Base-by-base conservation (phyloP, 2,888 invertebrate genomes). In the Drosophila barbarae region DNA sequence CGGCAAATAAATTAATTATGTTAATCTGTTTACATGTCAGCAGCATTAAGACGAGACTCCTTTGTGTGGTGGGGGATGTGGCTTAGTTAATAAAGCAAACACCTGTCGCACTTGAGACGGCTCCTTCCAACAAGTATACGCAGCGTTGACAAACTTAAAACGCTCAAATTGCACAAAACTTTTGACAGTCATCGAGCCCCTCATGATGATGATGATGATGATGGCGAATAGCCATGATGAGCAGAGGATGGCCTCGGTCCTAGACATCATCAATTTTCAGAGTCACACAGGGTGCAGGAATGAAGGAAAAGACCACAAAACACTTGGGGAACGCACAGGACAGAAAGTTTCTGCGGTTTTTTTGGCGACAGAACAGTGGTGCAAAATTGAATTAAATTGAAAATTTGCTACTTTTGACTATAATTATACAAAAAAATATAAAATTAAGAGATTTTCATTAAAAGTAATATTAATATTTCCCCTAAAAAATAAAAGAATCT, bases 1-100 rank as follows among this genome's bases (percentile, higher is more conserved):
- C 26, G 9, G 55, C 69, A 82, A 72, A 85, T 85, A 84, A 83
- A 84, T 83, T 83, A 85, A 83, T 83, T 83, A 83, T 81, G 78
- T 78, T 85, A 83, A 83, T 83, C 84, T 83, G 76, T 84, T 83
- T 80, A 81, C 74, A 78, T 76, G 83, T 69, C 81, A 79, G 69
- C 67, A 18, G 64, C 46, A 54, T 61, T 65, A 42, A 23, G 30
- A 54, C 7, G 36, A 12, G 15, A 46, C 7, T 12, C 15, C 30
- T 18, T 35, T 21, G 13, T 42, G 39, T 10, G n/a, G 9, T 10
- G 39, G 15, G 58, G 23, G 30, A 26, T 50, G 35, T 39, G 54
- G 42, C 42, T 51, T 63, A 72, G 72, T 77, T 79, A 79, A 79
- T 81, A 79, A 80, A 79, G 69, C 69, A 77, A 77, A 76, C 80